Evolutionary conservation across 2,888 invertebrate genomes (phyloP).

Genomic region (Drosophila emarginata): DNA sequence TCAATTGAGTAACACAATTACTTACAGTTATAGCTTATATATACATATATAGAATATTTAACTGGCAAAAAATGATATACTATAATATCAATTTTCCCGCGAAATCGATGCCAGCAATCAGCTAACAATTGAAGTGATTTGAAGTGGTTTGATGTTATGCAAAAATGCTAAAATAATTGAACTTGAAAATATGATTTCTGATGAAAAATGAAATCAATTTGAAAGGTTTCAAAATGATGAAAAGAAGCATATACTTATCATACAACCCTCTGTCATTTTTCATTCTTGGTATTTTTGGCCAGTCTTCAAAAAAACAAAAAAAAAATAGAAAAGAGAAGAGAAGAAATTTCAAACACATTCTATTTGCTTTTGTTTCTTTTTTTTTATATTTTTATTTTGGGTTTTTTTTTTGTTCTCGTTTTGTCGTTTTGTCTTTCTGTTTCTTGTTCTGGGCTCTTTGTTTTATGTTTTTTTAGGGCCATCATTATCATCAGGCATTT

Average conservation of each 20-base stretch:
- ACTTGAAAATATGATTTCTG: background rate
- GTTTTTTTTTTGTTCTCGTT: slow-evolving; percentile 40
- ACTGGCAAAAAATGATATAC: too few relatives aligned
- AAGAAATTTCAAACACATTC: slow-evolving; percentile 1
- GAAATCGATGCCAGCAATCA: too few relatives aligned
- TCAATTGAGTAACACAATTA: too few relatives aligned
- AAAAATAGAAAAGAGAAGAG: too few relatives aligned
- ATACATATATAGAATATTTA: too few relatives aligned
- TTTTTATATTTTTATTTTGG: slow-evolving; percentile 27
- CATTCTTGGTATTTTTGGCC: background rate
- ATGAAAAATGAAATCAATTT: background rate
- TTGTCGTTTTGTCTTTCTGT: slow-evolving; percentile 27
- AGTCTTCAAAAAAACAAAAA: too few relatives aligned
- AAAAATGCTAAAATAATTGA: background rate
- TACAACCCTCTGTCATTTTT: background rate
- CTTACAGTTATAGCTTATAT: too few relatives aligned
- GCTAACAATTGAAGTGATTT: too few relatives aligned
- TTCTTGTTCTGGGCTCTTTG: slow-evolving; percentile 30
- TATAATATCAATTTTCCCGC: too few relatives aligned
- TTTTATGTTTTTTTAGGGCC: slow-evolving; percentile 62
- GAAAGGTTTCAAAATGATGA: too few relatives aligned
- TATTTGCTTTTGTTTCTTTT: slow-evolving; percentile 16
- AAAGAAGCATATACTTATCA: too few relatives aligned
- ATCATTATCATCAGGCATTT: slow-evolving; percentile 20
- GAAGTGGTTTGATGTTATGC: too few relatives aligned